Base-by-base conservation (phyloP, 2,888 invertebrate genomes). In the Spodoptera littoralis region DNA sequence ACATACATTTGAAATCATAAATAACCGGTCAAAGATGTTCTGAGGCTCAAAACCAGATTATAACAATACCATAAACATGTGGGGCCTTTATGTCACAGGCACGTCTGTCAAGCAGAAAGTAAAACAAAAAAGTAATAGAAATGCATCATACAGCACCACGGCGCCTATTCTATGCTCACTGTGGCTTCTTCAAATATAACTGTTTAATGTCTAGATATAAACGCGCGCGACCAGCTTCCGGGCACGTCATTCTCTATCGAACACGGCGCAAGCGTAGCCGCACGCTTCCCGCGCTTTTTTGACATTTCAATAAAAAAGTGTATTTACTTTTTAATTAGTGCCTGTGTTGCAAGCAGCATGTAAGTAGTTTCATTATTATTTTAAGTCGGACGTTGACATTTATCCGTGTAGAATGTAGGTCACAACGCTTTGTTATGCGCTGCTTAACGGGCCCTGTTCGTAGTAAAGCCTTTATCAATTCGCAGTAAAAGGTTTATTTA, bases 201-300 rank as follows among this genome's bases (percentile, higher is more conserved):
- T 93, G 94, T 93, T 90, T 85, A 84, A 89, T 90, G 89, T 88
- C 88, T 91, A 90, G 88, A 92, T 93, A 93, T 93, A 93, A 92
- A 90, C 87, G 84, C 79, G 79, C 80, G 75, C 78, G 73, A 84
- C 71, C 84, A 81, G 89, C 88, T 93, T 93, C 93, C 92, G 92
- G 88, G 90, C 87, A 89, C 92, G 92, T 93, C 93, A 94, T 87
- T 94, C 90, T 85, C 83, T 82, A 86, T 79, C 86, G 87, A 87
- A 87, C 87, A 77, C 77, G 80, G 88, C 87, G 82, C 87, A 82
- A 72, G 88, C 85, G 88, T 90, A 86, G 90, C 81, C 88, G 91
- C 78, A 77, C 65, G 73, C 59, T 86, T 87, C 84, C 86, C 87
- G 88, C 86, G 88, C 81, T 84, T 85, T 81, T 87, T 85, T 86